Evolutionary conservation across 2,888 invertebrate species (phyloP).

Genomic region (Papilio elwesi): DNA sequence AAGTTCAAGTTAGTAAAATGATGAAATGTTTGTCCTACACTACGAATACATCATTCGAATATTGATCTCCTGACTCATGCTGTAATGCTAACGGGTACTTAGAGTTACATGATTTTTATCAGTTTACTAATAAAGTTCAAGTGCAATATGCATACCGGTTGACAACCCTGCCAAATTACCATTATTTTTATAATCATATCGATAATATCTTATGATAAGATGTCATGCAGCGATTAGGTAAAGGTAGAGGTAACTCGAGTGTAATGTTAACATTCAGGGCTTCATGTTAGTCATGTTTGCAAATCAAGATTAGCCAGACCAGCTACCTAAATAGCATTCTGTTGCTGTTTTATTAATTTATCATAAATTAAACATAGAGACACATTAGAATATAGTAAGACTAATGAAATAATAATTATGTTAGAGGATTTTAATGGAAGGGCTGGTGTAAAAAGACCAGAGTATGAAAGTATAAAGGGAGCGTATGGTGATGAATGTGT

Average conservation of each 20-base stretch:
- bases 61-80: too few species aligned
- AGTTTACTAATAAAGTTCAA: slow-evolving; percentile 12
- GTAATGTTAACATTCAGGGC: slow-evolving; percentile 32
- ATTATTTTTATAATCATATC: slow-evolving; percentile 24
- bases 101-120: not conserved
- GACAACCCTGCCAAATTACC: slow-evolving; percentile 13
- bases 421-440: too few species aligned
- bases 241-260: slow-evolving; percentile 18
- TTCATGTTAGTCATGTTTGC: slow-evolving; percentile 21
- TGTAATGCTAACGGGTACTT: not conserved
- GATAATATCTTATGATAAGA: slow-evolving; percentile 34
- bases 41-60: too few species aligned
- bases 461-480: too few species aligned
- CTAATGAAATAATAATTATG: too few species aligned
- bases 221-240: slow-evolving; percentile 29
- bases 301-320: not conserved
- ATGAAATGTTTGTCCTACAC: too few species aligned
- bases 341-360: slow-evolving; percentile 7
- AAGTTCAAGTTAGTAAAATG: too few species aligned
- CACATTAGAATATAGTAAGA: too few species aligned
- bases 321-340: not conserved
- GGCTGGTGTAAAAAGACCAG: too few species aligned
- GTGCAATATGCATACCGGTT: slow-evolving; percentile 9
- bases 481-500: too few species aligned
- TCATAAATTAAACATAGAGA: too few species aligned